Base-by-base conservation (phyloP, 2,888 invertebrate genomes). In the Agrochola lychnidis region DNA sequence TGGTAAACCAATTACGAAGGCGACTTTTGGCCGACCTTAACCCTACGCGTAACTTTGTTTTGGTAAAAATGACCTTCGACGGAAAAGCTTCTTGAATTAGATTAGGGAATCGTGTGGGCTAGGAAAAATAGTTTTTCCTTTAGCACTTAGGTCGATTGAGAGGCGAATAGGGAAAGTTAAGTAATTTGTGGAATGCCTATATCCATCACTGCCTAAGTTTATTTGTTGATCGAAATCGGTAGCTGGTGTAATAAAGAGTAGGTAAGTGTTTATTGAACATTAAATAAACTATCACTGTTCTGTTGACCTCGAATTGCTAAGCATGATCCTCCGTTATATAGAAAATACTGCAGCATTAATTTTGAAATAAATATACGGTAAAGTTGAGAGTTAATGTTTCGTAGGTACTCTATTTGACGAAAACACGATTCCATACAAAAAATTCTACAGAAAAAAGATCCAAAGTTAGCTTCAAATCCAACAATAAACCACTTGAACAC, bases 1-100 rank as follows among this genome's bases (percentile, higher is more conserved):
- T 56, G 53, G n/a, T 68, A 10, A 68, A 36, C 3, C 1, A n/a
- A 56, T 16, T 53, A 40, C 53, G 36, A 56, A 16, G 36, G 2
- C 3, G n/a, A 10, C 36, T 68, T 59, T 66, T 76, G 64, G 62
- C 73, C 76, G 81, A 22, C 85, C 81, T 85, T 83, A 67, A 81
- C 76, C 82, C 64, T 70, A 40, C 4, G 36, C 19, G 45, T 61
- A 51, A 70, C 63, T 67, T 84, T 76, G 71, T 79, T 81, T 84
- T 79, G 57, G 51, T 73, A 51, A 64, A 7, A 63, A 82, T 7
- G 48, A 72, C 80, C 76, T 81, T 78, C 45, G 6, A 1, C 0
- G 12, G 0, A 51, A 51, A 70, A 57, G 25, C 51, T 61, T 45
- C 59, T 45, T 12, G 40, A 73, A 76, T 70, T 66, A 79, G 63